Conservation (phyloP, 2,888 invertebrate genomes). For the Tipula lateralis region DNA sequence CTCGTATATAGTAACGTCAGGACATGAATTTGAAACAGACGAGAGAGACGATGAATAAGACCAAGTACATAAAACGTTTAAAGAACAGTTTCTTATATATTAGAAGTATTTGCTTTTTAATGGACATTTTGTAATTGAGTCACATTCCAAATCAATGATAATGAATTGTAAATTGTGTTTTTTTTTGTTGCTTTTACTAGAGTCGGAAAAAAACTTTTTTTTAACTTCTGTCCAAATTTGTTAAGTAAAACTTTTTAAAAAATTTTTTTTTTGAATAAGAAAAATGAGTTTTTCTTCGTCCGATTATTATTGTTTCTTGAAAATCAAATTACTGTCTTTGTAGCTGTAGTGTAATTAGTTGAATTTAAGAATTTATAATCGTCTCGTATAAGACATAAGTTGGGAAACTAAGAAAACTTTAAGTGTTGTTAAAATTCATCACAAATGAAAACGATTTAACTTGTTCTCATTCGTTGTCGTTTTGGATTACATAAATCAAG, state of each 20-base stretch:
- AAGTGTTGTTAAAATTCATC: too few relatives aligned
- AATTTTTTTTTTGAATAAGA: background rate
- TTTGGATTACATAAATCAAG: too few relatives aligned
- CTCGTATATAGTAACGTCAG: background rate
- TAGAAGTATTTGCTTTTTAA: constrained; percentile 11
- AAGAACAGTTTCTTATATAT: background rate
- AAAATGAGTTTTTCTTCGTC: background rate
- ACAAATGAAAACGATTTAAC: too few relatives aligned
- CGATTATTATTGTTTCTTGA: background rate
- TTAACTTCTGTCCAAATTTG: background rate
- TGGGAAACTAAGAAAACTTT: background rate
- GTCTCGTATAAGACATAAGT: background rate
- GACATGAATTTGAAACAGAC: background rate
- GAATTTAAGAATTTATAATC: background rate
- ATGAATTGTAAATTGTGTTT: constrained; percentile 24
- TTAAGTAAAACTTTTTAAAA: background rate
- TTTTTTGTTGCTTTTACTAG: background rate
- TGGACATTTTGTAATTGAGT: constrained; percentile 19
- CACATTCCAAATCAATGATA: constrained; percentile 19
- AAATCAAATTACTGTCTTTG: background rate
- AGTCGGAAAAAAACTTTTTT: background rate
- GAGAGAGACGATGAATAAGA: background rate
- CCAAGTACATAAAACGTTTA: background rate
- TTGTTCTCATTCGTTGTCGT: too few relatives aligned
- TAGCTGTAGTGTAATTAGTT: background rate